Percentiles rank a stretch among this genome's conserved stretches.
Evolutionary conservation across 2,113 vertebrate species (phyloP).

Genomic region (Conger conger): DNA sequence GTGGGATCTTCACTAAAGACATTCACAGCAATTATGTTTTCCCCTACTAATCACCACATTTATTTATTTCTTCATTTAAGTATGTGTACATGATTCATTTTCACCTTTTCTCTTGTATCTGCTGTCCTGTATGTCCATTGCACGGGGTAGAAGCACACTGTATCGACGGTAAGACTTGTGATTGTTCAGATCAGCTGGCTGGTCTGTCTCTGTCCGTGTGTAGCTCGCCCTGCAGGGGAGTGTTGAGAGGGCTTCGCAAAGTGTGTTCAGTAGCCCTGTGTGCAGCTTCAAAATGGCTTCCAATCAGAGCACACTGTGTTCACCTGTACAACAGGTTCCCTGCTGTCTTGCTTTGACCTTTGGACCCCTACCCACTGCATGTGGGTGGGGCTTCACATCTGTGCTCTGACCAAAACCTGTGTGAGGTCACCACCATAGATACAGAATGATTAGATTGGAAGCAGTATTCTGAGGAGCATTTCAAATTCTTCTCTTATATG

Average conservation of each 20-base stretch:
- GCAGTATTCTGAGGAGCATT: background rate
- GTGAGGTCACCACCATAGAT: background rate
- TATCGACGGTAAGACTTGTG: conserved; percentile 19
- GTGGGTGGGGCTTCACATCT: background rate
- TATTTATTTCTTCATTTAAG: background rate
- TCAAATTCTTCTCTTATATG: background rate
- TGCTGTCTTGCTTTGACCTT: background rate
- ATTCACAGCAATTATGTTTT: background rate
- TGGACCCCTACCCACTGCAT: background rate
- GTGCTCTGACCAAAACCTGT: background rate
- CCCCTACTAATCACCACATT: background rate
- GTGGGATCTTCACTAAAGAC: background rate
- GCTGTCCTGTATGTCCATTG: background rate
- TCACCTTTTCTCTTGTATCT: conserved; percentile 9
- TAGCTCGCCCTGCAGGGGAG: background rate
- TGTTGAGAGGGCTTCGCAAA: background rate
- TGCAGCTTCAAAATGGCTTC: background rate
- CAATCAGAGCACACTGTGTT: background rate
- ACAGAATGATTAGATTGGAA: background rate
- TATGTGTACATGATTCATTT: conserved; percentile 7
- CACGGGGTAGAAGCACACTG: conserved; percentile 17
- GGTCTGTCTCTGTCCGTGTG: background rate
- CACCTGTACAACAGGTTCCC: background rate
- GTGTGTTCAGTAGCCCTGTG: background rate
- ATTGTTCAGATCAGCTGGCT: background rate